Evolutionary conservation across 1,140 invertebrate species (phyloP), one percentile per base, ranked within the genome.

Genomic region (Cydia splendana): DNA sequence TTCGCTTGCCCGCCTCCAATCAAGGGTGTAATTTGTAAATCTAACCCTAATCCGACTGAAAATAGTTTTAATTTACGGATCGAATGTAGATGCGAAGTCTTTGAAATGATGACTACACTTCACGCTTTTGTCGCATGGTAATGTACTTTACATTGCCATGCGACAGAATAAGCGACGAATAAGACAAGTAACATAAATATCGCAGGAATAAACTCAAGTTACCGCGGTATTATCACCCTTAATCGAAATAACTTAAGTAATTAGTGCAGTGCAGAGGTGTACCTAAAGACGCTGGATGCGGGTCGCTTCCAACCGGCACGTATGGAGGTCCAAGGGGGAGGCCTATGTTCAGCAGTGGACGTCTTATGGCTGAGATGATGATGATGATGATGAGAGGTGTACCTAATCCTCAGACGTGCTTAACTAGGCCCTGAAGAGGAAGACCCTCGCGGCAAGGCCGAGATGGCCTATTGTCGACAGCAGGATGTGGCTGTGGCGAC

Each of bases 401-500:
- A 18, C 30, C 51, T 65, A 45, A 62, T 77, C 48, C 13, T 45
- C 65, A 75, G 73, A 62, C 87, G 83, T 88, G 87, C 80, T 24
- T 57, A 69, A 78, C 57, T 78, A 85, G 88, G 84, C 89, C 88
- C 82, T 87, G 88, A 87, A 82, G 84, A 81, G 86, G 88, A 87
- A 82, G 84, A 81, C 78, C 80, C 80, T 84, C 80, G 80, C 77
- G 75, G 71, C 84, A 84, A 90, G 88, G 88, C 77, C 79, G 71
- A 28, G 30, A 34, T 82, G 82, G 81, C 80, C 83, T 84, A 88
- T 90, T 91, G 88, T 90, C 83, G 78, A 80, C 84, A 85, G 80
- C 86, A 91, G 91, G 87, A 91, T 91, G 81, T 87, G 45, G 82
- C 82, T 80, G 82, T 77, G 80, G 77, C 74, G 81, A 84, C 90